Base-by-base conservation (phyloP, 2,113 vertebrate genomes). In the Dipodomys stephensi region DNA sequence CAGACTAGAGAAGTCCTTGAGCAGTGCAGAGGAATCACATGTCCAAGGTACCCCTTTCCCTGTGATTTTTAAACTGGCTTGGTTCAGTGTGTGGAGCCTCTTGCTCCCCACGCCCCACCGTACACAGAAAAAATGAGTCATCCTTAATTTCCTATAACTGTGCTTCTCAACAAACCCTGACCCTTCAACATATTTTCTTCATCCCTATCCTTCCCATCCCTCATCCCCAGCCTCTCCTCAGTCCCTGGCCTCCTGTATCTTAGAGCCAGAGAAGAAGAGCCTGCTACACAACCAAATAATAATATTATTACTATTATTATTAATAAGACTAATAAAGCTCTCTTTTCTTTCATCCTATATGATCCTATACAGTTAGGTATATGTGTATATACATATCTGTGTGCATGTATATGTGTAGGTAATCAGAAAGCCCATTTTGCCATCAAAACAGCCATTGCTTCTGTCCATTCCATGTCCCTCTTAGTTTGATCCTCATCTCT, bases 191-290 rank as follows among this genome's bases (percentile, higher is more conserved):
- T 23, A n/a, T 28, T 4, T 10, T 53, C 53, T 25, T 80, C 25
- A 46, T 85, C 35, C 39, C 23, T 65, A 5, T 22, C 0, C 0
- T 35, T 25, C 44, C 19, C 1, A 10, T 4, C 18, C 15, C n/a
- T 7, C 19, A 8, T 20, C 69, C 32, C 72, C 19, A 71, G 69
- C 39, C 27, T 60, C 74, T 12, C 25, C 80, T n/a, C 32, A 39
- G 39, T 39, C 39, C 39, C 39, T 39, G 39, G 35, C 35, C 35
- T 35, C 35, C 35, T 35, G 35, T 35, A 35, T 35, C 35, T 35
- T 35, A 35, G 35, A 35, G 35, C 1, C 39, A 39, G 39, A 39
- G 39, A 39, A 39, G 39, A 39, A 39, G 39, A 39, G 39, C 39
- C 39, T 39, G 39, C 39, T 39, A 39, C 1, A 39, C 39, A 39